Evolutionary conservation across 2,888 invertebrate species (phyloP), one percentile per base, ranked within the genome.

Genomic region (Sphaerophoria rueppellii): DNA sequence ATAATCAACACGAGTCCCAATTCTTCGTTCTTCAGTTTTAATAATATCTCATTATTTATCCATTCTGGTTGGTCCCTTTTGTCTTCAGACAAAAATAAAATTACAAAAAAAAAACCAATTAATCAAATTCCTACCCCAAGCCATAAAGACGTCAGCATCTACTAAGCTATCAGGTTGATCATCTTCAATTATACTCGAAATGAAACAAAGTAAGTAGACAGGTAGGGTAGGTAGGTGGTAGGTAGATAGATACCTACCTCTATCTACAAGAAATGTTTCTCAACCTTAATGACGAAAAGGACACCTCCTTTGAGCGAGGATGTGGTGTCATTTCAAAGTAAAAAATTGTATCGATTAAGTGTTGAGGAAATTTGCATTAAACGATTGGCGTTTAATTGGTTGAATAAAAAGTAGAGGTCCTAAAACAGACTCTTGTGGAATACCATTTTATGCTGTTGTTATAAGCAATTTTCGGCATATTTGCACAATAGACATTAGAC

Each of bases 1-100:
- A 40, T 54, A 37, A 67, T 67, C 54, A 67, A 67, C 40, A 67
- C 24, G 52, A 40, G 40, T 12, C 2, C 4, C 55, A 40, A 40
- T 24, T 16, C 60, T 40, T 43, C 43, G 40, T 16, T 58, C 7
- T 35, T 5, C 7, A 7, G 52, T 40, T 40, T 54, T 43, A 67
- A 67, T 54, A 67, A 67, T 54, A 54, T 40, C 67, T 54, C 67
- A 67, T 67, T 67, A 67, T 67, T 67, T 67, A 67, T 54, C 54
- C 67, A 32, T 67, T 52, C 32, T 32, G 40, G 43, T 43, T 67
- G 40, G 24, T 9, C 4, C 35, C 54, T 67, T 40, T 43, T 43
- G 40, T 50, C 16, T 14, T 50, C 7, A 6, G 0, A 16, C 16
- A 7, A 16, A 11, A 11, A 11, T 43, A 11, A 0, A 11, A 4